Conservation (phyloP, 2,113 vertebrate genomes). For the Stictonetta naevosa region DNA sequence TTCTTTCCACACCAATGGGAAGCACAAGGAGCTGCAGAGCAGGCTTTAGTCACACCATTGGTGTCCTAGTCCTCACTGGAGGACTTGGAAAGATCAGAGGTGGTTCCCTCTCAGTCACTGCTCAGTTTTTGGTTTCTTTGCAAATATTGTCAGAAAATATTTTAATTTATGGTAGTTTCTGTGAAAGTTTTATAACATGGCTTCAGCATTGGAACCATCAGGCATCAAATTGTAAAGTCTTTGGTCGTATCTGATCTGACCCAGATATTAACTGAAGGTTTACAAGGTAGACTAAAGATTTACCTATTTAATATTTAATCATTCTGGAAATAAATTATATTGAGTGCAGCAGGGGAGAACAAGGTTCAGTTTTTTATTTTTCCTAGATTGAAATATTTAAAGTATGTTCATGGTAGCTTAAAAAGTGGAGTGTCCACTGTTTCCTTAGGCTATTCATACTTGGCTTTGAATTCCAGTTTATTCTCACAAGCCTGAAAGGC, state of each 20-base stretch:
- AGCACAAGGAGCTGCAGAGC: rapidly evolving
- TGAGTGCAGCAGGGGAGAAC: neutral
- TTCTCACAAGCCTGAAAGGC: neutral
- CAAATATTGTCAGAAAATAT: neutral
- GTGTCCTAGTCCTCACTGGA: neutral
- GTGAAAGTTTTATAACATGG: neutral
- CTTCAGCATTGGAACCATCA: neutral
- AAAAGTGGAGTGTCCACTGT: neutral
- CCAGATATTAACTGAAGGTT: neutral
- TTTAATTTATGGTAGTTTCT: neutral
- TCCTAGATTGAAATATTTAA: neutral
- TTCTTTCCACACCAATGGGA: neutral
- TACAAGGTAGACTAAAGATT: neutral
- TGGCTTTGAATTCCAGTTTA: neutral
- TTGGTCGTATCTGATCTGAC: neutral
- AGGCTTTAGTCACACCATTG: rapidly evolving
- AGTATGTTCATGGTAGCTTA: neutral
- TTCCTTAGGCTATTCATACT: neutral
- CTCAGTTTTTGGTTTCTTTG: neutral
- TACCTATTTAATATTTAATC: neutral
- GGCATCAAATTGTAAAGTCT: neutral
- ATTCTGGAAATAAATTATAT: neutral
- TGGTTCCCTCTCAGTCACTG: neutral
- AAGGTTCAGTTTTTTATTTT: neutral
- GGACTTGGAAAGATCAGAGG: neutral